Evolutionary conservation across 2,797 vertebrate genomes (phyloP).

Genomic region (Cryptoblepharus egeriae): DNA sequence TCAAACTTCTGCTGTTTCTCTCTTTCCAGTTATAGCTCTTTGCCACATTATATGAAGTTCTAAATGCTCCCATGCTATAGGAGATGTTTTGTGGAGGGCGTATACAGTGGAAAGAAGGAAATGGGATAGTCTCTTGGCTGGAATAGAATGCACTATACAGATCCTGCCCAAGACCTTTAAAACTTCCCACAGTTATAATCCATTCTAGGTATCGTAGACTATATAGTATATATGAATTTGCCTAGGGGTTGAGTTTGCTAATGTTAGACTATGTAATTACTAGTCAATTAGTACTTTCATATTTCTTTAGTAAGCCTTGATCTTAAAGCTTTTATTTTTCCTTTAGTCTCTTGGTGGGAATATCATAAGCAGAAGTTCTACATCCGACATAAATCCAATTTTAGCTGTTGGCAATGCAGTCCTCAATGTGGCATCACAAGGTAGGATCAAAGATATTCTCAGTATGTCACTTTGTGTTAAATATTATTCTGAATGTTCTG

Average conservation of each 20-base stretch:
- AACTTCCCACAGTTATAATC: background rate
- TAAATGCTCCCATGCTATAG: background rate
- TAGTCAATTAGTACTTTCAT: background rate
- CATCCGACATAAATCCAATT: conserved; percentile 91
- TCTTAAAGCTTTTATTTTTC: conserved; percentile 11
- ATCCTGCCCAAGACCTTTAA: background rate
- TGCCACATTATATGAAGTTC: background rate
- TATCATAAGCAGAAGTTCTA: conserved; percentile 83
- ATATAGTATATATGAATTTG: background rate
- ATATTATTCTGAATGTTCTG: background rate
- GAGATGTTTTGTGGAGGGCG: too few relatives aligned
- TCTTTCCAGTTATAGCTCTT: background rate
- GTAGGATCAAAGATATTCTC: conserved; percentile 62
- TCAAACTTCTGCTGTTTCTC: background rate
- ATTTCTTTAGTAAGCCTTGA: background rate
- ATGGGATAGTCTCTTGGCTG: too few relatives aligned
- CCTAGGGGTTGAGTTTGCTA: background rate
- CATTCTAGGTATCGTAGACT: background rate
- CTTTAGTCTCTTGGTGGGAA: conserved; percentile 90
- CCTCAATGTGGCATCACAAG: conserved; percentile 78
- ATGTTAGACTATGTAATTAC: background rate
- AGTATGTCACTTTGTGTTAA: background rate
- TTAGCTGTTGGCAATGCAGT: conserved; percentile 83
- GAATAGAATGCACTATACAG: background rate
- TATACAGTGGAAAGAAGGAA: background rate